Evolutionary conservation across 2,113 vertebrate genomes (phyloP).

Genomic region (Parus major): DNA sequence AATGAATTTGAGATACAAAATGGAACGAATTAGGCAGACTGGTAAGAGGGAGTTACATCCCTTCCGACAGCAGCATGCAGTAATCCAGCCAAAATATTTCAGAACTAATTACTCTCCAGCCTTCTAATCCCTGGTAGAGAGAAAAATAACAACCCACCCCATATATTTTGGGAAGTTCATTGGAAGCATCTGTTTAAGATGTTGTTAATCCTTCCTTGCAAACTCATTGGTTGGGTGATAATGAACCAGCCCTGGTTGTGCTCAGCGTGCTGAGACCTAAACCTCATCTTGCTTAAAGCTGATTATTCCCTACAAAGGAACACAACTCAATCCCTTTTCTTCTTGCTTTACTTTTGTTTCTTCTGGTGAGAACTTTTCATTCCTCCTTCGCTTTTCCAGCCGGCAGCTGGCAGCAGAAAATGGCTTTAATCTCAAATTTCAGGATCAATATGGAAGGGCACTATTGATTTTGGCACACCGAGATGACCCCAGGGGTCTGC

Average conservation of each 20-base stretch:
- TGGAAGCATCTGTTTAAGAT: constrained; percentile 65
- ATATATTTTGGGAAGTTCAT: constrained; percentile 57
- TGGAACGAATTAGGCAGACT: background rate
- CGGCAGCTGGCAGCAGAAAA: constrained; percentile 4
- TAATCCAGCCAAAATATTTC: constrained; percentile 65
- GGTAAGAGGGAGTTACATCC: constrained; percentile 8
- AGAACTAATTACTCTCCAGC: constrained; percentile 53
- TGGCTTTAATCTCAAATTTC: constrained; percentile 61
- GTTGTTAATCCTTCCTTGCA: constrained; percentile 40
- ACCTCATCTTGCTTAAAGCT: constrained; percentile 37
- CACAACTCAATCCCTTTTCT: constrained; percentile 14
- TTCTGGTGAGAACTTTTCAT: background rate
- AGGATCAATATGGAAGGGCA: constrained; percentile 8
- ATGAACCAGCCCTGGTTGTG: constrained; percentile 26
- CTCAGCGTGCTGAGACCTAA: constrained; percentile 25
- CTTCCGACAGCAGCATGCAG: background rate
- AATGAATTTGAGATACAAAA: constrained; percentile 44
- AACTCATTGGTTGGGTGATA: constrained; percentile 37
- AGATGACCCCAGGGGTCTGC: background rate
- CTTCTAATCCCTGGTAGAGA: constrained; percentile 39
- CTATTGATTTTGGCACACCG: constrained; percentile 52
- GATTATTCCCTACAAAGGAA: constrained; percentile 17
- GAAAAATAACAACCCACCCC: background rate
- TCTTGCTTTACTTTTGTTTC: background rate
- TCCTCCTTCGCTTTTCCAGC: background rate